A percentile compares a stretch with the other conserved stretches of the same genome.
Evolutionary conservation across 2,797 vertebrate genomes (phyloP).

Genomic region (Pipistrellus kuhlii): DNA sequence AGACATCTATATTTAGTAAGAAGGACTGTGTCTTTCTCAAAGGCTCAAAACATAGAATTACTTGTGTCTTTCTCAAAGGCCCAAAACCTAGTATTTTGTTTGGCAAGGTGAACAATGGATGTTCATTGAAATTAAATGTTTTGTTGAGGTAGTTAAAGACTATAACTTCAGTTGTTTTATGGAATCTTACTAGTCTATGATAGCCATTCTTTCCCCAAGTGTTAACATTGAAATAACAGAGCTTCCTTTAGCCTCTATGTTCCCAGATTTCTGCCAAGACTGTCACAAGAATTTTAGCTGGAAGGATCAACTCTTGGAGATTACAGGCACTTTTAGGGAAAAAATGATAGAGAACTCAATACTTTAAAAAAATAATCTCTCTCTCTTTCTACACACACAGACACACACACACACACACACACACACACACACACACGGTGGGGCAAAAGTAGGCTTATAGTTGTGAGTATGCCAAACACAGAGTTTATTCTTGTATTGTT

Average conservation of each 20-base stretch:
- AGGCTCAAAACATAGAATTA: background rate
- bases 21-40: background rate
- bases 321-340: background rate
- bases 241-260: background rate
- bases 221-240: background rate
- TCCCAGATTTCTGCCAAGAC: background rate
- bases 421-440: background rate
- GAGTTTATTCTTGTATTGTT: background rate
- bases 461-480: background rate
- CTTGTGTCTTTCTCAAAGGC: background rate
- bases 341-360: background rate
- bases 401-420: background rate
- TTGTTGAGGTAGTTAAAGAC: background rate
- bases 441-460: background rate
- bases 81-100: background rate
- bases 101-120: background rate
- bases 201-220: background rate
- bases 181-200: background rate
- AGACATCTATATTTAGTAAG: background rate
- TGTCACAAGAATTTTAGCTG: background rate
- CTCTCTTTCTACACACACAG: too few relatives aligned
- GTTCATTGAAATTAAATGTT: conserved; percentile 18
- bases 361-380: background rate
- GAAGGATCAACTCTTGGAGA: background rate
- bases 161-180: background rate